phyloP scores from a whole-genome alignment of 1,140 invertebrate species.

The Scaptomyza montana region DNA sequence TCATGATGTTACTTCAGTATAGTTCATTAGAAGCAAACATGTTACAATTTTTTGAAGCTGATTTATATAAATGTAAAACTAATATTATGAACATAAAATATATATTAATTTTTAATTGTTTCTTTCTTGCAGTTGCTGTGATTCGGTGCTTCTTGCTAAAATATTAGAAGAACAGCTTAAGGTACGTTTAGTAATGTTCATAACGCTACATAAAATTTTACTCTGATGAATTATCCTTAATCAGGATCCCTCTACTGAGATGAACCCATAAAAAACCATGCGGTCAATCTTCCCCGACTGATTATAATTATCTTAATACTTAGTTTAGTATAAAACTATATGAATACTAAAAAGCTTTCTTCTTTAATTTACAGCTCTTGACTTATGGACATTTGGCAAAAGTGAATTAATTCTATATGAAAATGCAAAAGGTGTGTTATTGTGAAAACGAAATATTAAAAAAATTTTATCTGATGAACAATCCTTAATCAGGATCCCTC shows the following conservation, averaged over 20 bases:
- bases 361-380: slow-evolving; percentile 11
- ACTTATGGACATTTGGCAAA: background rate
- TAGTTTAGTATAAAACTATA: no score
- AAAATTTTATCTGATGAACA: slow-evolving; percentile 53
- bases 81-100: background rate
- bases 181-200: slow-evolving; percentile 18
- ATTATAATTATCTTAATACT: slow-evolving; percentile 21
- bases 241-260: slow-evolving; percentile 79
- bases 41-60: slow-evolving; percentile 75
- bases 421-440: slow-evolving; percentile 16
- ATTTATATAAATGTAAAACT: slow-evolving; percentile 11
- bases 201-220: background rate
- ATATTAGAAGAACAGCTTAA: background rate
- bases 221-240: slow-evolving; percentile 60
- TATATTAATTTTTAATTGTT: background rate
- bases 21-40: slow-evolving; percentile 79
- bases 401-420: no score
- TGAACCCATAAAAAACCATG: slow-evolving; percentile 75
- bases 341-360: background rate
- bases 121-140: slow-evolving; percentile 12
- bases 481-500: slow-evolving; percentile 76
- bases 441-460: background rate
- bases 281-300: slow-evolving; percentile 63
- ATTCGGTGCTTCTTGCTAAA: no score
- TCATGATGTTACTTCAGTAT: slow-evolving; percentile 73